Evolutionary conservation across 2,113 vertebrate species (phyloP).

Genomic region (Amazona vittata): DNA sequence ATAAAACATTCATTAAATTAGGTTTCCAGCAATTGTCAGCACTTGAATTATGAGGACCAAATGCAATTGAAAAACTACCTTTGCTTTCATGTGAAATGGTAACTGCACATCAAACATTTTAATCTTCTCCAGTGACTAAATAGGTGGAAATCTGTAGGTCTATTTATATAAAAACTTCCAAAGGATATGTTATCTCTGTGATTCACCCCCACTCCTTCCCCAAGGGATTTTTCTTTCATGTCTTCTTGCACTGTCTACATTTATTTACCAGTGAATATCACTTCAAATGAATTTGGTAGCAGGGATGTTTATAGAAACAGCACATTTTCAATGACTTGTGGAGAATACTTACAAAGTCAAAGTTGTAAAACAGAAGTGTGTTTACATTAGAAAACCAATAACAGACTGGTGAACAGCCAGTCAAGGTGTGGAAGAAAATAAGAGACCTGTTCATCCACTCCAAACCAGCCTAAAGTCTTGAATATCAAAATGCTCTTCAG

Average conservation of each 20-base stretch:
- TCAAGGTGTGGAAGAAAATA: background rate
- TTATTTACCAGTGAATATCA: constrained; percentile 60
- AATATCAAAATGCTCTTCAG: background rate
- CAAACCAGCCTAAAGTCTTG: background rate
- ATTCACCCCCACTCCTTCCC: constrained; percentile 50
- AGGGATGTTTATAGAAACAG: constrained; percentile 61
- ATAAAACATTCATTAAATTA: constrained; percentile 38
- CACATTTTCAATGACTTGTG: constrained; percentile 54
- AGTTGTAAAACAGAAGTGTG: constrained; percentile 58
- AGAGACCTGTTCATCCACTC: constrained; percentile 6
- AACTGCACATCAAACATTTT: constrained; percentile 59
- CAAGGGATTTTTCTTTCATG: constrained; percentile 62
- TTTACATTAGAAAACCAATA: constrained; percentile 42
- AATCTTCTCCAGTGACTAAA: constrained; percentile 36
- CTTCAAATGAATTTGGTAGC: constrained; percentile 57
- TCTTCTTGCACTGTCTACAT: constrained; percentile 27
- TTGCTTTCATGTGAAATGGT: constrained; percentile 55
- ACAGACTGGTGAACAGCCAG: constrained; percentile 40
- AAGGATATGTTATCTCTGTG: constrained; percentile 60
- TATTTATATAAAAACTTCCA: constrained; percentile 66
- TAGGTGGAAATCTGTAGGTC: constrained; percentile 55
- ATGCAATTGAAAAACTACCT: constrained; percentile 46
- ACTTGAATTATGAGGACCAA: constrained; percentile 34
- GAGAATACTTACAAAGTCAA: constrained; percentile 50
- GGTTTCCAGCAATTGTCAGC: constrained; percentile 6